Conservation (phyloP, 2,797 vertebrate species). For the Pantherophis alleghaniensis region DNA sequence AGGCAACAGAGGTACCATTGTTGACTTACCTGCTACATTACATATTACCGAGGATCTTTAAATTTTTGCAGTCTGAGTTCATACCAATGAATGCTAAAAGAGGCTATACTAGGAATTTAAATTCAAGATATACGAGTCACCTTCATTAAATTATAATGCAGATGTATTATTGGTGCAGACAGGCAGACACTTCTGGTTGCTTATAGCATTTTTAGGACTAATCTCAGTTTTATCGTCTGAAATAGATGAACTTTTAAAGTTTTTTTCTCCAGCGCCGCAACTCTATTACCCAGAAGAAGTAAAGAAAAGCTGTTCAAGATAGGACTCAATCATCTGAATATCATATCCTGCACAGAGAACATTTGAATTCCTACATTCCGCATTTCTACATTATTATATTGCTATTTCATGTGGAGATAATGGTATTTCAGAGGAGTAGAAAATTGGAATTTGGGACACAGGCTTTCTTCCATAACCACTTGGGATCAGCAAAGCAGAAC, state of each 20-base stretch:
- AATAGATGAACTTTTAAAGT: not conserved
- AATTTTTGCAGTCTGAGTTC: not conserved
- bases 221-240: not conserved
- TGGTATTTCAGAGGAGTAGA: slow-evolving; percentile 39
- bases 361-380: slow-evolving; percentile 40
- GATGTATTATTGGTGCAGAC: not conserved
- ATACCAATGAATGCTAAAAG: not conserved
- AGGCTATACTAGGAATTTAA: not conserved
- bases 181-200: not conserved
- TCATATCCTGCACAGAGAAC: not conserved
- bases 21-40: not conserved
- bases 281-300: not conserved
- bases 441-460: slow-evolving; percentile 44
- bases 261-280: not conserved
- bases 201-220: not conserved
- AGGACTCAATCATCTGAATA: not conserved
- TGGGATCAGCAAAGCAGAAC: not conserved
- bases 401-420: slow-evolving; percentile 39
- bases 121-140: not conserved
- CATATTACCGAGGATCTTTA: not conserved
- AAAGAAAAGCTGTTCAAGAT: slow-evolving; percentile 33
- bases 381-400: slow-evolving; percentile 40
- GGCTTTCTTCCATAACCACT: not conserved
- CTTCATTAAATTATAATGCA: not conserved
- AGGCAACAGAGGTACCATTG: not conserved